phyloP scores from a whole-genome alignment of 2,797 vertebrate genomes.

The Linurgus olivaceus region DNA sequence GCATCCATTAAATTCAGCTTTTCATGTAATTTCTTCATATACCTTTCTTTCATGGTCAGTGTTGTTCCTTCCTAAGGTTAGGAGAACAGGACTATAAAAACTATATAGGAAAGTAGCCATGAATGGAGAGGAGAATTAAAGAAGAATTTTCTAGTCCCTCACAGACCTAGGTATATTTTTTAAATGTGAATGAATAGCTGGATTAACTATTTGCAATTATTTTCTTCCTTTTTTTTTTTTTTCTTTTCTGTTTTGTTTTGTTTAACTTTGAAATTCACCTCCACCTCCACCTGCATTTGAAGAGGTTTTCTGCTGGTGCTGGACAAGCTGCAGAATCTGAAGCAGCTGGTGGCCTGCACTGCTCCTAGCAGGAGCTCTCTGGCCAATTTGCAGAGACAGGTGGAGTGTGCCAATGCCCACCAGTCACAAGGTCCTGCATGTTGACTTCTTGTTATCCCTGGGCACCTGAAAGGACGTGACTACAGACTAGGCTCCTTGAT shows the following conservation, averaged over 20 bases:
- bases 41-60: neutral
- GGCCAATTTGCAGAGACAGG: neutral
- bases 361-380: neutral
- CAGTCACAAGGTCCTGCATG: neutral
- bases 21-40: neutral
- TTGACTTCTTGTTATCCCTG: neutral
- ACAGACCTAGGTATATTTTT: neutral
- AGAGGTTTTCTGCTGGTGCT: neutral
- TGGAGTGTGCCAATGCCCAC: neutral
- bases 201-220: neutral
- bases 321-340: neutral
- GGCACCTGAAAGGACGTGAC: neutral
- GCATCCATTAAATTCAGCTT: neutral
- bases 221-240: rapidly evolving
- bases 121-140: neutral
- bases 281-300: neutral
- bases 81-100: neutral
- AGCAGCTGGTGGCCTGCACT: neutral
- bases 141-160: neutral
- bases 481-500: neutral
- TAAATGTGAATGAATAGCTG: neutral
- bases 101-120: neutral
- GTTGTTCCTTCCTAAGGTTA: neutral
- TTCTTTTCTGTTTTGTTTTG: neutral
- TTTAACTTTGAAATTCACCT: neutral